phyloP scores from a whole-genome alignment of 2,797 vertebrate species.

The Ptychadena robeensis region DNA sequence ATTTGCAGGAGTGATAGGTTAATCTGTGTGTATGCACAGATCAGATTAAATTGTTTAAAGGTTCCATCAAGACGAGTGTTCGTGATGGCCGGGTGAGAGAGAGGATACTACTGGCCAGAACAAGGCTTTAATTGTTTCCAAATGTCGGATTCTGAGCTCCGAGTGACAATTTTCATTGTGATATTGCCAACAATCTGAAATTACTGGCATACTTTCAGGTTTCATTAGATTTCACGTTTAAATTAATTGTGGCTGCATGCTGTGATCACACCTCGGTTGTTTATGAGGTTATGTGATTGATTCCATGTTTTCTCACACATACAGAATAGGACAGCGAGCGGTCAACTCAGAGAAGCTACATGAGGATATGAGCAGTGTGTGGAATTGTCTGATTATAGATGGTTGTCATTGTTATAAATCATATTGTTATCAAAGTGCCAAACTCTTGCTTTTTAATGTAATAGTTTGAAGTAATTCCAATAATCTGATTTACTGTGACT shows the following conservation, averaged over 20 bases:
- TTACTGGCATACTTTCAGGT: conserved; percentile 52
- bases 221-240: conserved; percentile 53
- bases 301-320: conserved; percentile 45
- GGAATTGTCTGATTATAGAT: neutral
- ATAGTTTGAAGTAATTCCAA: too few species aligned
- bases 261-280: conserved; percentile 54
- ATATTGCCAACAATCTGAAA: conserved; percentile 48
- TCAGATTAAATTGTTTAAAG: conserved; percentile 59
- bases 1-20: conserved; percentile 59
- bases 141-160: conserved; percentile 56
- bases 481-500: too few species aligned
- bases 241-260: conserved; percentile 49
- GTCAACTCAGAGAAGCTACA: neutral
- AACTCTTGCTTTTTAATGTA: too few species aligned
- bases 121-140: conserved; percentile 56
- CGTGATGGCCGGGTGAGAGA: conserved; percentile 29
- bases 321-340: conserved; percentile 7
- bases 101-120: conserved; percentile 47
- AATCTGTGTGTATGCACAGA: conserved; percentile 53
- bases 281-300: conserved; percentile 51
- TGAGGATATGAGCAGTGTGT: neutral
- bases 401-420: too few species aligned
- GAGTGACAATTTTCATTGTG: conserved; percentile 52
- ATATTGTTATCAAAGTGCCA: too few species aligned
- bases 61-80: conserved; percentile 53